phyloP scores from a whole-genome alignment of 2,888 invertebrate genomes.

The Portevinia maculata region DNA sequence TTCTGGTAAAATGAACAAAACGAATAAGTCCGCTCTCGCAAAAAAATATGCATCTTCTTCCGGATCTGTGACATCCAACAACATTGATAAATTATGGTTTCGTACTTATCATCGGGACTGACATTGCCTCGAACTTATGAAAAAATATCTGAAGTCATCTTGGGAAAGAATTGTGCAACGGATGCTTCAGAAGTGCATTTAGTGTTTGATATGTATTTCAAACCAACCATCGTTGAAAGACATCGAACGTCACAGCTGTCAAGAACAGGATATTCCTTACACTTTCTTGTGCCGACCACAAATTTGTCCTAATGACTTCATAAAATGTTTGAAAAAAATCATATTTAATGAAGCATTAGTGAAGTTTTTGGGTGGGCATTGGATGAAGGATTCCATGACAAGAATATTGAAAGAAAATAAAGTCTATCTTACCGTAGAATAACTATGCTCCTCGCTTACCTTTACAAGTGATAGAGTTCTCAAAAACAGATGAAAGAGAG shows the following conservation, averaged over 20 bases:
- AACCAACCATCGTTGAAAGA: conserved; percentile 23
- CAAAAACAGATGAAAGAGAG: conserved; percentile 4
- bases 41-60: not conserved
- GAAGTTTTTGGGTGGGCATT: conserved; percentile 30
- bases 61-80: not conserved
- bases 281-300: not conserved
- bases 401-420: conserved; percentile 27
- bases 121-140: not conserved
- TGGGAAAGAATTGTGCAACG: not conserved
- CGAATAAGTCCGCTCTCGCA: conserved; percentile 19
- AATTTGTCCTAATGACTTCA: conserved; percentile 15
- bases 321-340: conserved; percentile 23
- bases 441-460: not conserved
- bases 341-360: conserved; percentile 44
- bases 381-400: conserved; percentile 13
- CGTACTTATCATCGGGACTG: no score
- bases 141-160: conserved; percentile 17
- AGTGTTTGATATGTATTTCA: conserved; percentile 25
- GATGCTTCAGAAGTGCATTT: conserved; percentile 19
- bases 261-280: conserved; percentile 19
- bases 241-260: not conserved
- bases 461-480: no score
- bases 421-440: conserved; percentile 17
- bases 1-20: conserved; percentile 22
- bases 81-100: no score